Evolutionary conservation across 2,888 invertebrate genomes (phyloP).

Genomic region (Stramonita haemastoma): DNA sequence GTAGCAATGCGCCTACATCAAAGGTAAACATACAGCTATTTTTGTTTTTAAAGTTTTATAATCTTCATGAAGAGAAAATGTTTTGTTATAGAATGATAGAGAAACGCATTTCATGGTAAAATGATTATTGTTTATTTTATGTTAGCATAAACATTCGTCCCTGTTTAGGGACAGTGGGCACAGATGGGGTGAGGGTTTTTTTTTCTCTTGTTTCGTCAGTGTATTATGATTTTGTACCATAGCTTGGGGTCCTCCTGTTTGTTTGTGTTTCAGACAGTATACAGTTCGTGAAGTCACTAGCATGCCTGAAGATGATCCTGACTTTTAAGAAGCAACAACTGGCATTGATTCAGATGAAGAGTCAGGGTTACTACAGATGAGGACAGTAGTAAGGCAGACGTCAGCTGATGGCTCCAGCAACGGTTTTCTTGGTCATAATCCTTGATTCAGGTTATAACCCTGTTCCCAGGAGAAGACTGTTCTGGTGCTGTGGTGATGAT

Average conservation of each 20-base stretch:
- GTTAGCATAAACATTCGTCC: too few relatives aligned
- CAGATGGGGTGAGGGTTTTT: too few relatives aligned
- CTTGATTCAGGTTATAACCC: too few relatives aligned
- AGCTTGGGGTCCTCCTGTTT: background rate
- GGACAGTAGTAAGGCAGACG: slow-evolving; percentile 14
- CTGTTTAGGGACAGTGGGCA: too few relatives aligned
- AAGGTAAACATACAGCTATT: background rate
- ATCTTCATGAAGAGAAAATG: slow-evolving; percentile 9
- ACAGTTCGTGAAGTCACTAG: background rate
- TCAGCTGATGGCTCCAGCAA: slow-evolving; percentile 6
- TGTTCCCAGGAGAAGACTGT: too few relatives aligned
- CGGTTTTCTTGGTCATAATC: background rate
- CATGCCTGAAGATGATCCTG: too few relatives aligned
- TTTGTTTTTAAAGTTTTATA: background rate
- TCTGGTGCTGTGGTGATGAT: too few relatives aligned
- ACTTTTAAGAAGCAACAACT: too few relatives aligned
- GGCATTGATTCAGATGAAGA: too few relatives aligned
- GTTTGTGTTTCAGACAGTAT: too few relatives aligned
- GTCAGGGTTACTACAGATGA: background rate
- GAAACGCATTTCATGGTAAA: background rate
- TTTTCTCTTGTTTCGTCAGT: too few relatives aligned
- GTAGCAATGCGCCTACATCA: background rate
- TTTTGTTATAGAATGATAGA: background rate
- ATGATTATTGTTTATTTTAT: background rate
- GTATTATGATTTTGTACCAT: background rate